Percentiles rank a stretch among this genome's conserved stretches.
phyloP scores from a whole-genome alignment of 2,113 vertebrate genomes.

The Lasiurus borealis region DNA sequence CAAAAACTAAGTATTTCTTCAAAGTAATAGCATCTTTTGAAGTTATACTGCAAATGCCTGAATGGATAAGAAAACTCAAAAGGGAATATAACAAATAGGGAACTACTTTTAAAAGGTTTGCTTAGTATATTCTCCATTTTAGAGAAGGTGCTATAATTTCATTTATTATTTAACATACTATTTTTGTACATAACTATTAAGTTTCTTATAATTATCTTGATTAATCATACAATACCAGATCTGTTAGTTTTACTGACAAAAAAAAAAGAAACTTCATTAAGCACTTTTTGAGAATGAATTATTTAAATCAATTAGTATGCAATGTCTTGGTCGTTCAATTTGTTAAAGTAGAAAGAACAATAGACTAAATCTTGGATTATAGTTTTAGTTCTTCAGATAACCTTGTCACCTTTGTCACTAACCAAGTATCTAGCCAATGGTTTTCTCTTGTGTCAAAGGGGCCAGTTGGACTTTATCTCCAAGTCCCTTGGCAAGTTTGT shows the following conservation, averaged over 20 bases:
- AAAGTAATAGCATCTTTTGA: constrained; percentile 48
- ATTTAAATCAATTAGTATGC: neutral
- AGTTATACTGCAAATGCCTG: neutral
- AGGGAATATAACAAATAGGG: constrained; percentile 1
- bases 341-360: neutral
- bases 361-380: neutral
- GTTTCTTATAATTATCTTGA: neutral
- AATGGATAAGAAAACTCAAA: constrained; percentile 27
- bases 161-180: neutral
- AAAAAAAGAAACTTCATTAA: neutral
- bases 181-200: neutral
- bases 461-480: neutral
- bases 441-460: neutral
- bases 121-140: neutral
- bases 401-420: neutral
- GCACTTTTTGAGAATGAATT: neutral
- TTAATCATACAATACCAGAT: neutral
- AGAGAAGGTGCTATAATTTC: neutral
- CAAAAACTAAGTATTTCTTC: constrained; percentile 42
- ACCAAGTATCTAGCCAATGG: neutral
- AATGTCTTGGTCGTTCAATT: neutral
- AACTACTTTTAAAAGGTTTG: neutral
- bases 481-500: neutral
- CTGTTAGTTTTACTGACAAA: neutral
- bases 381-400: neutral